Evolutionary conservation across 2,888 invertebrate genomes (phyloP).

Genomic region (Baronia brevicornis): DNA sequence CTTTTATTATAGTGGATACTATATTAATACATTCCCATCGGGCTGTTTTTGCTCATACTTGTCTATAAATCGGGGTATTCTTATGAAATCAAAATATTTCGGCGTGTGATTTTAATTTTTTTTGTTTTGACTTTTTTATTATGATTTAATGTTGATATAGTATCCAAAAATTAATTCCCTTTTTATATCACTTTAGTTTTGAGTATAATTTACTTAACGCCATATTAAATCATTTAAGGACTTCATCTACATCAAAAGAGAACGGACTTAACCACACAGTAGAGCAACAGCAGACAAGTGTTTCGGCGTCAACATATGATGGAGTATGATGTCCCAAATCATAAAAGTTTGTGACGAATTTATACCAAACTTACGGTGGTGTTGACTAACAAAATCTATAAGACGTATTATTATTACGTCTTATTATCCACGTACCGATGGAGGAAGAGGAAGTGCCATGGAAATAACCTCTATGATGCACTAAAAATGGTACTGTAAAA

Average conservation of each 20-base stretch:
- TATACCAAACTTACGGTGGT: neutral
- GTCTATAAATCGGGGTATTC: too few relatives aligned
- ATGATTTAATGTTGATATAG: neutral
- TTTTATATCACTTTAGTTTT: neutral
- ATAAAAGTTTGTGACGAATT: constrained; percentile 1
- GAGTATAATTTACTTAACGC: neutral
- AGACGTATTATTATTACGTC: too few relatives aligned
- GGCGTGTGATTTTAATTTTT: too few relatives aligned
- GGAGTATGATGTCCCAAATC: constrained; percentile 34
- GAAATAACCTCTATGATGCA: too few relatives aligned
- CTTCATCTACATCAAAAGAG: constrained; percentile 50
- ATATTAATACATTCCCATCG: too few relatives aligned
- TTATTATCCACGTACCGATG: too few relatives aligned
- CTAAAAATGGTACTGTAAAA: too few relatives aligned
- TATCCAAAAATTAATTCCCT: too few relatives aligned
- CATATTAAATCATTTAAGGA: constrained; percentile 36
- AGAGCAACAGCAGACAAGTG: constrained; percentile 40
- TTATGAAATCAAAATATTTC: neutral
- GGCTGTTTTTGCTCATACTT: too few relatives aligned
- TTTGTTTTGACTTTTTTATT: neutral
- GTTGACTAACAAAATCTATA: neutral
- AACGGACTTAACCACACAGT: constrained; percentile 42
- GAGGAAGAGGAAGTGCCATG: too few relatives aligned
- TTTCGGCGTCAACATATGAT: constrained; percentile 45
- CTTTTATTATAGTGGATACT: neutral